Evolutionary conservation across 1,140 invertebrate genomes (phyloP).

Genomic region (Ceratosolen fusciceps): DNA sequence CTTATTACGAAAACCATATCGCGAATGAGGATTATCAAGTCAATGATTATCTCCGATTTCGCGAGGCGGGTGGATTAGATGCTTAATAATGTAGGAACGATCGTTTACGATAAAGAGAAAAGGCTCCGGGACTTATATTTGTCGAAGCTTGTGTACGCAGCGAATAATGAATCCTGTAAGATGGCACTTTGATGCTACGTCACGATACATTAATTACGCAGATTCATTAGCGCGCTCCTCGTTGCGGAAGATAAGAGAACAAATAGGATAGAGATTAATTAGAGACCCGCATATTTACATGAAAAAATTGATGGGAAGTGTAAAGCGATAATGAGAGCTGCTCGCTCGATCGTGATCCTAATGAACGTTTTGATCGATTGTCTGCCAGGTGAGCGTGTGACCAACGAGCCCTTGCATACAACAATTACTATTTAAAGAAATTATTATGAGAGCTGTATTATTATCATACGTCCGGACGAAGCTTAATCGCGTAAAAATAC

Average conservation of each 20-base stretch:
- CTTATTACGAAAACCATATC: background rate
- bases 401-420: background rate
- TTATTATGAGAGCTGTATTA: too few species aligned
- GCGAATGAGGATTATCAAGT: background rate
- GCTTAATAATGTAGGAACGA: background rate
- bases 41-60: background rate
- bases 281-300: background rate
- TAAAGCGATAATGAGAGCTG: background rate
- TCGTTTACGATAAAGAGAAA: slow-evolving; percentile 1
- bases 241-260: slow-evolving; percentile 14
- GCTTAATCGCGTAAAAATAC: background rate
- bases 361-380: background rate
- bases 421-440: background rate
- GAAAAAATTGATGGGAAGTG: slow-evolving; percentile 21
- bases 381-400: background rate
- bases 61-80: background rate
- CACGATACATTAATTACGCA: slow-evolving; percentile 40
- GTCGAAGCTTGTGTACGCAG: background rate
- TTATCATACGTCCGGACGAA: background rate
- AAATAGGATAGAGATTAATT: slow-evolving; percentile 39
- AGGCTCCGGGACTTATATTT: background rate
- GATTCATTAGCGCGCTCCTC: slow-evolving; percentile 22
- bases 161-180: slow-evolving; percentile 26
- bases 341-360: background rate
- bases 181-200: slow-evolving; percentile 14